Evolutionary conservation across 2,113 vertebrate species (phyloP).

Genomic region (Antennarius striatus): DNA sequence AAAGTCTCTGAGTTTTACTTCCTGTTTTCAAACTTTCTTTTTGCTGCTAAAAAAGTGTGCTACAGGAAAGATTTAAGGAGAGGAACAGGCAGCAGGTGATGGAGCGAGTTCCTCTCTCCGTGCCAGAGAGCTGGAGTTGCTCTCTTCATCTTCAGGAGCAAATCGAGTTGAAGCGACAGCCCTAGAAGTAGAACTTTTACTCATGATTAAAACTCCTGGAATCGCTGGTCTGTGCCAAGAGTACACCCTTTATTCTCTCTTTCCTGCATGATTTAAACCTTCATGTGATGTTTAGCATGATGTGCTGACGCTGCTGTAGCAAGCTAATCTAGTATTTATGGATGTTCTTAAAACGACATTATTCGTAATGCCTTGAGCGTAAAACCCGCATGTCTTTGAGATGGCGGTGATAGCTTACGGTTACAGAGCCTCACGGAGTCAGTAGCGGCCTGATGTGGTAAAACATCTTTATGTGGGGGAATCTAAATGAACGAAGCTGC

Average conservation of each 20-base stretch:
- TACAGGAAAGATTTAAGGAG: no score
- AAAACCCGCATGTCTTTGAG: neutral
- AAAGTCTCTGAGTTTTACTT: no score
- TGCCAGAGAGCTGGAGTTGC: no score
- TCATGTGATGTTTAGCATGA: neutral
- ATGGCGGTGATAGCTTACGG: conserved; percentile 8
- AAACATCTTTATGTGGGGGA: neutral
- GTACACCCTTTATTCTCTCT: no score
- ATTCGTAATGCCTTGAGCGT: neutral
- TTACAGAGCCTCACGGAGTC: neutral
- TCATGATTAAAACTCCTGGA: no score
- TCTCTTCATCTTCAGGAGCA: no score
- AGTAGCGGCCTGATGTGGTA: neutral
- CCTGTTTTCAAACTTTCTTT: conserved; percentile 1
- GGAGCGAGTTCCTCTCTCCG: no score
- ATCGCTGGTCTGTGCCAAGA: no score
- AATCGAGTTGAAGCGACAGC: no score
- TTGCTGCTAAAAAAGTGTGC: neutral
- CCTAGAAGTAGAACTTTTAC: no score
- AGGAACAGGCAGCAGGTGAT: no score
- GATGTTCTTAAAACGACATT: conserved; percentile 17
- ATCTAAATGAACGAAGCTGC: no score
- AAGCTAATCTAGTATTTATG: conserved; percentile 20
- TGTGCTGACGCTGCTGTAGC: neutral
- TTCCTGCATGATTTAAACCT: conserved; percentile 4